Percentiles rank a stretch among this genome's conserved stretches.
These are phyloP conservation scores for Pterocles orientalis DNA, from an alignment of 2,113 vertebrate genomes.

Conservation along the genomic window DNA sequence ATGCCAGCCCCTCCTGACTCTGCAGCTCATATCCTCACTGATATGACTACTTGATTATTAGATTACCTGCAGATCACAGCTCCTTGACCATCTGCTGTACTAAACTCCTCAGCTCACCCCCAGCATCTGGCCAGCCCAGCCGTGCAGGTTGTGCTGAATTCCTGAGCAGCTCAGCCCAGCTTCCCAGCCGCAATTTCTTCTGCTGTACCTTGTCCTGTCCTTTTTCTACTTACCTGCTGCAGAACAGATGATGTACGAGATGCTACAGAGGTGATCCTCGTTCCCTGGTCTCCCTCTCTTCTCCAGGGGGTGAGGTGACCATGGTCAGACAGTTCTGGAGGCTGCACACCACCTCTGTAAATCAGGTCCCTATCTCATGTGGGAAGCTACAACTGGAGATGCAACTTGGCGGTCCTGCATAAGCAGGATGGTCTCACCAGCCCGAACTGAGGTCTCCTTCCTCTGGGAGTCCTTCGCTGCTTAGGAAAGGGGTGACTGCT, in stretches of 20 bases:
- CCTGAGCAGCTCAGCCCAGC: background rate
- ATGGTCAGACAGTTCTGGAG: background rate
- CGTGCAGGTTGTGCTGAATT: background rate
- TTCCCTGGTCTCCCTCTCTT: background rate
- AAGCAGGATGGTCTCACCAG: background rate
- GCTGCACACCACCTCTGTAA: background rate
- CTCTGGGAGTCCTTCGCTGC: background rate
- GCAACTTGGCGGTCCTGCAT: background rate
- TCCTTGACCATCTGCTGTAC: conserved; percentile 52
- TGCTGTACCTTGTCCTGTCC: background rate
- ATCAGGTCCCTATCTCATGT: accelerated
- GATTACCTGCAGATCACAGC: conserved; percentile 49
- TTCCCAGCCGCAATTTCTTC: background rate
- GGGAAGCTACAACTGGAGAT: background rate
- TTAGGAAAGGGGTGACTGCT: background rate
- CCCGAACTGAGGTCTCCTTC: background rate
- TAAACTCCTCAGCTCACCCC: background rate
- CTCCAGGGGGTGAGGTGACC: background rate
- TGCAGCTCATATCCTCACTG: background rate
- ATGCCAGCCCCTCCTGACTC: background rate
- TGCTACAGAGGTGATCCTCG: accelerated
- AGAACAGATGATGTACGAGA: accelerated
- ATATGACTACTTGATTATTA: conserved; percentile 39
- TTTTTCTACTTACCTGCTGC: background rate
- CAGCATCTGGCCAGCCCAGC: conserved; percentile 13